Conservation (phyloP, 2,888 invertebrate genomes). For the Drosophila pseudotalamancana region DNA sequence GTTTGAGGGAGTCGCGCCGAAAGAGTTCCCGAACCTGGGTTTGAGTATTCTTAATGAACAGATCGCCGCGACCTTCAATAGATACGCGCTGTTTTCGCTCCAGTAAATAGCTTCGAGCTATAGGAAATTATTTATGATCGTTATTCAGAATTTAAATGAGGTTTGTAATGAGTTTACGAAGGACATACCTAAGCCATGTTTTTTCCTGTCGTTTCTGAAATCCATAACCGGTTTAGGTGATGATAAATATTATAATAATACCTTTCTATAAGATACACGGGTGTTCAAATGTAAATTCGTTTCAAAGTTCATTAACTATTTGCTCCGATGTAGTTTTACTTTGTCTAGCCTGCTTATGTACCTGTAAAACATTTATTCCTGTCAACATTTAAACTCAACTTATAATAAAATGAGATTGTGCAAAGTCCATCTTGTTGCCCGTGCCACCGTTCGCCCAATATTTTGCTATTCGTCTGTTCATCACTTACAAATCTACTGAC, state of each 20-base stretch:
- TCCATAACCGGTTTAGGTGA: neutral
- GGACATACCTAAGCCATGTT: neutral
- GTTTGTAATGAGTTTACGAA: neutral
- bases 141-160: neutral
- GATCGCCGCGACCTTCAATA: conserved; percentile 14
- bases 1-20: neutral
- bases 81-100: conserved; percentile 35
- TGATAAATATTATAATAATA: neutral
- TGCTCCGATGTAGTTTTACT: too few species aligned
- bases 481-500: too few species aligned
- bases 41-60: conserved; percentile 32
- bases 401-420: too few species aligned
- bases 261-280: neutral
- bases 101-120: conserved; percentile 31
- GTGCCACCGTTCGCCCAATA: too few species aligned
- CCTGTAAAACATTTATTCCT: too few species aligned
- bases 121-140: neutral
- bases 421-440: too few species aligned
- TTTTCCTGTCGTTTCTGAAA: neutral
- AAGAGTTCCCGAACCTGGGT: conserved; percentile 31
- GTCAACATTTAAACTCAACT: too few species aligned
- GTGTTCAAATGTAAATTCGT: neutral
- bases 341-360: too few species aligned
- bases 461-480: too few species aligned
- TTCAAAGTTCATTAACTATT: too few species aligned